phyloP scores from a whole-genome alignment of 2,113 vertebrate genomes.

The Muscicapa adusta region DNA sequence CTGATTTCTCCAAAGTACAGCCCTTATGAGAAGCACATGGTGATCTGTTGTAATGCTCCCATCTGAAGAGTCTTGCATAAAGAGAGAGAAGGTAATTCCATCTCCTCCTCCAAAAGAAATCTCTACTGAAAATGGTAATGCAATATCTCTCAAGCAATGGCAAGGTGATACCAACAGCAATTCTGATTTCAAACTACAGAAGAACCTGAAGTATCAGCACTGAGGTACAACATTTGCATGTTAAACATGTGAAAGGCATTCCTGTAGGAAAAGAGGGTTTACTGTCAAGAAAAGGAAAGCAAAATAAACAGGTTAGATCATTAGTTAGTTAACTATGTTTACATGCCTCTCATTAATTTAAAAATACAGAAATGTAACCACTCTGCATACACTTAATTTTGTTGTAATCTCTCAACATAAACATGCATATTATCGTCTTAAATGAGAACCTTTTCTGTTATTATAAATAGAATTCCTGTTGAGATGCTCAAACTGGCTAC shows the following conservation, averaged over 20 bases:
- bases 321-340: neutral
- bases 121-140: conserved; percentile 8
- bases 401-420: neutral
- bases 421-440: neutral
- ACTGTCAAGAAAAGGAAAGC: neutral
- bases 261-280: neutral
- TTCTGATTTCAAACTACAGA: neutral
- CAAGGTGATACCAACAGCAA: neutral
- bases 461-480: neutral
- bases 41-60: neutral
- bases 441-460: neutral
- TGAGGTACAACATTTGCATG: neutral
- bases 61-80: neutral
- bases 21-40: neutral
- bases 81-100: neutral
- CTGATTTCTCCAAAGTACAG: neutral
- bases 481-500: neutral
- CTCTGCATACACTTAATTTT: neutral
- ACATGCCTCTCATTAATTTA: neutral
- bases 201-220: neutral
- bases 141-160: neutral
- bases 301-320: neutral
- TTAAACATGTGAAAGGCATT: neutral
- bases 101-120: neutral
- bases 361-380: neutral